phyloP scores from a whole-genome alignment of 2,888 invertebrate species.

The Xanthostigma xanthostigma region DNA sequence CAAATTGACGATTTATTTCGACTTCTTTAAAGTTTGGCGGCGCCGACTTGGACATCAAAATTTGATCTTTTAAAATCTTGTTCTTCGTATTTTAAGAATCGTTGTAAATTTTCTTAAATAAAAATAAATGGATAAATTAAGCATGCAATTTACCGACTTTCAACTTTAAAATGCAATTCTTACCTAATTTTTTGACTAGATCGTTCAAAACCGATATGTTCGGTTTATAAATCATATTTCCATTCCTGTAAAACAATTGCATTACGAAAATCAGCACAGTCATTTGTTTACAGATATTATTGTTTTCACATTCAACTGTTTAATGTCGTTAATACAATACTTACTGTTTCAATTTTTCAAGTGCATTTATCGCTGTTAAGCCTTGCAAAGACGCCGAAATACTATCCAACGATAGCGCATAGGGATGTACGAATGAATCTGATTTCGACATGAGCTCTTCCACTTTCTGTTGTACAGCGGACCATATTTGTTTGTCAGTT shows the following conservation, averaged over 20 bases:
- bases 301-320: too few species aligned
- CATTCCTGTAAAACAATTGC: constrained; percentile 6
- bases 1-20: too few species aligned
- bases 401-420: constrained; percentile 56
- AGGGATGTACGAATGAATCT: constrained; percentile 42
- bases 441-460: constrained; percentile 33
- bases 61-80: too few species aligned
- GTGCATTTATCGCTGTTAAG: constrained; percentile 29
- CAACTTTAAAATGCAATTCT: constrained; percentile 4
- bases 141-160: too few species aligned
- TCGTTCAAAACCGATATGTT: constrained; percentile 13
- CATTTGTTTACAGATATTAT: too few species aligned
- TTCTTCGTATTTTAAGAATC: too few species aligned
- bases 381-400: constrained; percentile 40
- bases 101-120: too few species aligned
- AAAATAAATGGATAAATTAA: too few species aligned
- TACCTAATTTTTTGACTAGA: constrained; percentile 20
- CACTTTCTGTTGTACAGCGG: constrained; percentile 39
- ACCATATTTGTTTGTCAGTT: constrained; percentile 27
- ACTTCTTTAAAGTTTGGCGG: too few species aligned
- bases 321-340: constrained; percentile 1
- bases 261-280: too few species aligned
- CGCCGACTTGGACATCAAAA: too few species aligned
- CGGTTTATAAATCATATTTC: constrained; percentile 5
- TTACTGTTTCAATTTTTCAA: constrained; percentile 24